Base-by-base conservation (phyloP, 2,797 vertebrate genomes). In the Miichthys miiuy region DNA sequence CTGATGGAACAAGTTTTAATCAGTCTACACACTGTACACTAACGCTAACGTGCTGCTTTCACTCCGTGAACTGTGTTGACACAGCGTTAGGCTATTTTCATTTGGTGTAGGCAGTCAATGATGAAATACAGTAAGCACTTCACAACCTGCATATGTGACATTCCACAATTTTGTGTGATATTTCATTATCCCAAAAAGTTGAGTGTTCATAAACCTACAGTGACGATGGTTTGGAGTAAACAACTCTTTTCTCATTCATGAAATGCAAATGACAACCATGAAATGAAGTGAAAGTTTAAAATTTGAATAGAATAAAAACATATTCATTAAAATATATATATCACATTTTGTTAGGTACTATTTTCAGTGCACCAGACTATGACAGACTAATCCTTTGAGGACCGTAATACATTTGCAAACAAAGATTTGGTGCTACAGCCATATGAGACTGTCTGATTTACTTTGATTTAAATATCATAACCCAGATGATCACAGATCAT, bases 361-460 rank as follows among this genome's bases (percentile, higher is more conserved):
- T 62, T 50, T 60, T 51, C 9, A 50, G 38, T 64, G n/a, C 3
- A 56, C 10, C 41, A 60, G 14, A 64, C 21, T 41, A 30, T 2
- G 48, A 6, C 47, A 60, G 14, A 64, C 18, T 30, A 30, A 68
- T 58, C 41, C 66, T 54, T 52, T 21, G 41, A 70, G 13, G 20
- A n/a, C 34, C 3, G 14, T 52, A 42, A 23, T 34, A 51, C 23
- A 23, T 69, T 47, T 34, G 9, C 38, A 50, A 57, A 70, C 75
- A 77, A 56, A 63, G 30, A 63, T 20, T 30, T 11, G 20, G 11
- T 46, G n/a, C 23, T 60, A 38, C 47, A 71, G 20, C 66, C 38
- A 30, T 16, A 21, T 30, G 52, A 58, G 16, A 38, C 30, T 10
- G 18, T 12, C 13, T 54, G n/a, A 16, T 12, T 48, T 41, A 9